Conservation (phyloP, 1,140 invertebrate species). For the Portunus trituberculatus region DNA sequence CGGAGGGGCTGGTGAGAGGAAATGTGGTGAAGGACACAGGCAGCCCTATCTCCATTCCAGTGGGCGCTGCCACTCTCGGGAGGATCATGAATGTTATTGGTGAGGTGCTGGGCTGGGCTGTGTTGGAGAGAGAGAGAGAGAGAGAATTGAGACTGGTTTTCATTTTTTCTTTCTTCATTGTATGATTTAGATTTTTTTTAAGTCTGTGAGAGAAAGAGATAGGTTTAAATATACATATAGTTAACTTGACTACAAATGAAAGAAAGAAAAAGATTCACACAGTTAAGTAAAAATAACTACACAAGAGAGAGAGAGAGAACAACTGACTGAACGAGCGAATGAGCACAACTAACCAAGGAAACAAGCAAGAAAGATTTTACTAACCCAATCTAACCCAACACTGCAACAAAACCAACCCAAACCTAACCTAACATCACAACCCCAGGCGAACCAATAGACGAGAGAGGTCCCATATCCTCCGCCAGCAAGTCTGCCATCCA, state of each 20-base stretch:
- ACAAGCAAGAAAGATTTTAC: no score
- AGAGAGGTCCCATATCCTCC: conserved; percentile 81
- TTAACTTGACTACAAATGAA: no score
- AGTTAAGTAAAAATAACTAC: no score
- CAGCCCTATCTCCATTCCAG: conserved; percentile 78
- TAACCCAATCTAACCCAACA: no score
- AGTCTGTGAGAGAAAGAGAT: no score
- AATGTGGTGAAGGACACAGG: conserved; percentile 78
- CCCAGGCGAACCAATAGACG: conserved; percentile 85
- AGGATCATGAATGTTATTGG: conserved; percentile 83
- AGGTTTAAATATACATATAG: no score
- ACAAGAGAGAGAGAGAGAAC: no score
- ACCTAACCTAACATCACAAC: not conserved
- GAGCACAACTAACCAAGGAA: no score
- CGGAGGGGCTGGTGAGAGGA: conserved; percentile 78
- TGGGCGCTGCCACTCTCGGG: conserved; percentile 81
- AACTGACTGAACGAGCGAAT: no score
- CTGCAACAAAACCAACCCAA: no score
- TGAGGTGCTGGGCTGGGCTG: conserved; percentile 62
- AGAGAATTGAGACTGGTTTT: not conserved
- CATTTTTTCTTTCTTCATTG: not conserved
- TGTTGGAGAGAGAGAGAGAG: conserved; percentile 9
- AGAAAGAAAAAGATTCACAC: no score
- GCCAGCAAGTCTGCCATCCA: conserved; percentile 81
- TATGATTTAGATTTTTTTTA: no score